These are phyloP conservation scores for Characodon lateralis DNA, from an alignment of 2,797 vertebrate genomes.

Conservation along the genomic window DNA sequence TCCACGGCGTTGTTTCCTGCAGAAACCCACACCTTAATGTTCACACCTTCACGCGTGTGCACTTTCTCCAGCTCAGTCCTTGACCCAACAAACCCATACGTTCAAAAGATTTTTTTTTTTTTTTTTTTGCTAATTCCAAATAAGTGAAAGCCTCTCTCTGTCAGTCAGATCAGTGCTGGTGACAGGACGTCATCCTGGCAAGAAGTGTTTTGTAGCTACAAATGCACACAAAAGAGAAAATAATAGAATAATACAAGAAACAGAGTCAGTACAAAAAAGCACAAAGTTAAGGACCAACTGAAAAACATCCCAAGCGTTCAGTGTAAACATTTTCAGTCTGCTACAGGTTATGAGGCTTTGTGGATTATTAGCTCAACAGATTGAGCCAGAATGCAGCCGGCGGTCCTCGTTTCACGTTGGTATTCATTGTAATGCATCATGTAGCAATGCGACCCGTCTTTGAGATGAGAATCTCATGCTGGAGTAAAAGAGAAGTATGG, in stretches of 20 bases:
- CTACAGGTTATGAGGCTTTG: conserved; percentile 67
- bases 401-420: conserved; percentile 28
- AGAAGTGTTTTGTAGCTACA: conserved; percentile 63
- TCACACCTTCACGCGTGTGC: conserved; percentile 22
- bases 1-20: conserved; percentile 29
- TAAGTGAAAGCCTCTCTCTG: conserved; percentile 17
- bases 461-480: conserved; percentile 37
- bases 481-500: conserved; percentile 31
- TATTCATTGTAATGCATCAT: conserved; percentile 24
- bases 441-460: neutral
- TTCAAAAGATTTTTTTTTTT: conserved; percentile 49
- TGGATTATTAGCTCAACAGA: conserved; percentile 5
- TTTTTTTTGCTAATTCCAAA: conserved; percentile 65
- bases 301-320: conserved; percentile 60
- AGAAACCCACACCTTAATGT: conserved; percentile 23
- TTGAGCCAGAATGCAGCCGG: conserved; percentile 27
- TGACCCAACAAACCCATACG: conserved; percentile 43
- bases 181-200: conserved; percentile 58
- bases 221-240: conserved; percentile 50
- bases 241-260: conserved; percentile 49
- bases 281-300: conserved; percentile 55
- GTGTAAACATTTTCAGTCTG: conserved; percentile 80
- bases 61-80: conserved; percentile 4
- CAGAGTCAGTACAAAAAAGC: conserved; percentile 34
- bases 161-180: conserved; percentile 76